Conservation (phyloP, 2,797 vertebrate genomes). For the Notamacropus eugenii region DNA sequence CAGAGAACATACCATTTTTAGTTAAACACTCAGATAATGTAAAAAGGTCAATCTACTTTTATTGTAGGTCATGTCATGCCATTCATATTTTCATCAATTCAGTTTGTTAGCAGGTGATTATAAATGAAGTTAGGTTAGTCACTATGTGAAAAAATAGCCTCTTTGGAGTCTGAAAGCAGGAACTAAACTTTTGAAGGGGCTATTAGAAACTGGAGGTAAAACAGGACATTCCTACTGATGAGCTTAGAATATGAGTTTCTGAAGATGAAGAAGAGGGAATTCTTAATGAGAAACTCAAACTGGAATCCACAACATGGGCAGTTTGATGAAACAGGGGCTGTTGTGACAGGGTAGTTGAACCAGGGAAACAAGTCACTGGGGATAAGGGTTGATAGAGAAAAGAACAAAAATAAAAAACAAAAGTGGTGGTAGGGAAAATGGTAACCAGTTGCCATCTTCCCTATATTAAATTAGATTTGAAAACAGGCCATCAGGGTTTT, state of each 20-base stretch:
- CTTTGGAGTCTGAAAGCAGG: conserved; percentile 13
- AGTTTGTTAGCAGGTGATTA: conserved; percentile 6
- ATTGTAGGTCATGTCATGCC: conserved; percentile 40
- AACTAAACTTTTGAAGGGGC: neutral
- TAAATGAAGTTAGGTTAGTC: conserved; percentile 22
- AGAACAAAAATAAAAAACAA: neutral
- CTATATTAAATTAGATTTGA: neutral
- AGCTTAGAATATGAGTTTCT: conserved; percentile 24
- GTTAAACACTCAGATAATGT: conserved; percentile 35
- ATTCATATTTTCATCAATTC: conserved; percentile 48
- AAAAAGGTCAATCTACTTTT: conserved; percentile 58
- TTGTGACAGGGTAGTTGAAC: neutral
- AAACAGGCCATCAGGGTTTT: neutral
- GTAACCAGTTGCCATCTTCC: neutral
- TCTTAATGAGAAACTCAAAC: neutral
- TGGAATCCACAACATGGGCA: neutral
- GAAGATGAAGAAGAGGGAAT: conserved; percentile 1
- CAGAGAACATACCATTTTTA: neutral
- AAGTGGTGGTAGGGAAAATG: neutral
- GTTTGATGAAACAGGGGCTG: neutral
- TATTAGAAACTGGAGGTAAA: conserved; percentile 36
- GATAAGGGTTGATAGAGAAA: neutral
- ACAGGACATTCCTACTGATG: neutral
- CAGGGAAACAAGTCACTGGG: neutral
- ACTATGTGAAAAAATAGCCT: conserved; percentile 33